Conservation (phyloP, 2,888 invertebrate species). For the Lathronympha strigana region DNA sequence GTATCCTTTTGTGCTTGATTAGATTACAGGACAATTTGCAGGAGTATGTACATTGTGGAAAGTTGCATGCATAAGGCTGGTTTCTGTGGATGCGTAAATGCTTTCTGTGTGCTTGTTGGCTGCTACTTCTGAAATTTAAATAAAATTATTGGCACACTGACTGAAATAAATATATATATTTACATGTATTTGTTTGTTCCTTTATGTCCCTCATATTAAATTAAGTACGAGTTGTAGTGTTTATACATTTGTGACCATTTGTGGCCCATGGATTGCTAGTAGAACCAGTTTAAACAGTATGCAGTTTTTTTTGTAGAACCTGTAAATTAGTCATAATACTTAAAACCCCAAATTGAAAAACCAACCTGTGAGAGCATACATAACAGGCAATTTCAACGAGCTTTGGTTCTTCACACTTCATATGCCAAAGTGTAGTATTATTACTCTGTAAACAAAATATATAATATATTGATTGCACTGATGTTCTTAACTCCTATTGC, state of each 20-base stretch:
- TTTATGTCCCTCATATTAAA: too few species aligned
- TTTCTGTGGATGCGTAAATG: constrained; percentile 72
- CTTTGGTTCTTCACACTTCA: constrained; percentile 4
- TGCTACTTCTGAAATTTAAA: constrained; percentile 58
- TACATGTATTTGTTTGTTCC: too few species aligned
- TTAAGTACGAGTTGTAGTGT: too few species aligned
- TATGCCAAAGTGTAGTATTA: constrained; percentile 2
- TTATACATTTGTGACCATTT: too few species aligned
- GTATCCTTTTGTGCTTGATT: constrained; percentile 74
- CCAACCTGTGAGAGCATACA: constrained; percentile 35
- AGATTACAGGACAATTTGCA: constrained; percentile 79
- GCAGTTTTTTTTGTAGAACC: too few species aligned
- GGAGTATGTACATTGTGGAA: constrained; percentile 80
- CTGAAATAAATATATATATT: too few species aligned
- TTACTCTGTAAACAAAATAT: constrained; percentile 23
- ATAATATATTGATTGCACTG: not conserved
- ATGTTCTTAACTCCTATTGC: not conserved
- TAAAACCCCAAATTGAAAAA: not conserved
- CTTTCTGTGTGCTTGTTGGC: constrained; percentile 70
- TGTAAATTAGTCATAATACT: too few species aligned
- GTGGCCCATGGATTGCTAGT: too few species aligned
- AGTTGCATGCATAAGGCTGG: constrained; percentile 76
- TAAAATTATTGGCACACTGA: too few species aligned
- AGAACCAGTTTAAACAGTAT: too few species aligned
- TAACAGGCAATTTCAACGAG: constrained; percentile 25